Percentiles rank a stretch among this genome's conserved stretches.
These are phyloP conservation scores for Laterallus jamaicensis DNA, from an alignment of 2,113 vertebrate species.

Conservation along the genomic window DNA sequence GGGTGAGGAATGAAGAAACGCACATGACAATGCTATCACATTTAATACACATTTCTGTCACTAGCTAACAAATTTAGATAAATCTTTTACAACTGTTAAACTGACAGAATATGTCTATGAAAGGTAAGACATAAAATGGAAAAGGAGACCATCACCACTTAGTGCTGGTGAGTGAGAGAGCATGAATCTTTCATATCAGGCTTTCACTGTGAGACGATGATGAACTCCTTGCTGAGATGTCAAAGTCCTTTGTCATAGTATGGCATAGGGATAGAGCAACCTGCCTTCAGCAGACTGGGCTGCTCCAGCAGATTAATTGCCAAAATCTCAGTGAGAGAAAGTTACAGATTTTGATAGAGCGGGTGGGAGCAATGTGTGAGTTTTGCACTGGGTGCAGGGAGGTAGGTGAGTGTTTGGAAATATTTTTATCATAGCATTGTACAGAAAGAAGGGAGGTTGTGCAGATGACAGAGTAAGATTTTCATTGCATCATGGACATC, in stretches of 20 bases:
- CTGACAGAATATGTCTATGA: neutral
- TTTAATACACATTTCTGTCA: neutral
- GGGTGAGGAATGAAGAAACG: neutral
- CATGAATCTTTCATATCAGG: neutral
- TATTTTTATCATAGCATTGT: neutral
- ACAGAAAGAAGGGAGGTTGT: neutral
- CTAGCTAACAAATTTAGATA: neutral
- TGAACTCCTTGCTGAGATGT: neutral
- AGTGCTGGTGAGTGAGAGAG: neutral
- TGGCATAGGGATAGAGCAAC: neutral
- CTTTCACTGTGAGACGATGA: neutral
- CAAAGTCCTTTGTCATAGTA: neutral
- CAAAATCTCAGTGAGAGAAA: neutral
- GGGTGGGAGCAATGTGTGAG: neutral
- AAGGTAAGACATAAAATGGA: neutral
- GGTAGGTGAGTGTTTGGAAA: neutral
- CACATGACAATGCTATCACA: neutral
- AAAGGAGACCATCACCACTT: neutral
- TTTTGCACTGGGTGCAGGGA: neutral
- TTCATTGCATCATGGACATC: neutral
- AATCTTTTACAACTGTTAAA: neutral
- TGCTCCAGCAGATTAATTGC: neutral
- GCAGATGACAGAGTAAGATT: neutral
- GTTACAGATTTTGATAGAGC: neutral
- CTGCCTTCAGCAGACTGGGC: neutral